Base-by-base conservation (phyloP, 2,888 invertebrate species). In the Acronicta leporina region DNA sequence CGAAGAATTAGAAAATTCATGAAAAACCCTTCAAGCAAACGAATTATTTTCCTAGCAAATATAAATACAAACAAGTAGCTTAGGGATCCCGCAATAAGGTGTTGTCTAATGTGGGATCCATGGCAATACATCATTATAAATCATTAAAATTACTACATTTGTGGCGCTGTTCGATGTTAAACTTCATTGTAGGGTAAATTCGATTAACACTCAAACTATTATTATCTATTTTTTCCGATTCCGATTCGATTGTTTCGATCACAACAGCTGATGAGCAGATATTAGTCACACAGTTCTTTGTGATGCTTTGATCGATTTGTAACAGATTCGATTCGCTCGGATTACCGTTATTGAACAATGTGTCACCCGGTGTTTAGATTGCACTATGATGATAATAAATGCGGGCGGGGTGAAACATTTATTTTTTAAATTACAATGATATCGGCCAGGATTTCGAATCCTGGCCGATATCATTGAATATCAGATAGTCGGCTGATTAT, bases 271-370 rank as follows among this genome's bases (percentile, higher is more conserved):
- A 73, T 71, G 72, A 67, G 53, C 63, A 42, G 63, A 67, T 68
- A 68, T 73, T 79, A 75, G 76, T 79, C 77, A 75, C 77, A 69
- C 73, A 50, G 64, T 73, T 68, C 64, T 60, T 60, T 59, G 73
- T 63, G 68, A 60, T 58, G 64, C 48, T 59, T 59, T 60, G 20
- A 80, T 79, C 76, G 80, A 82, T 83, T 80, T 61, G 75, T 78
- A 73, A 70, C 70, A 53, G 53, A 63, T 77, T 67, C 65, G 77
- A 72, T 72, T 45, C 77, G 77, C 63, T 68, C 70, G 68, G 68
- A 77, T 79, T 70, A 74, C 58, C 50, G 63, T 51, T 57, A 61
- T 58, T 53, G 55, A 72, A 71, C 67, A 75, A 75, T 79, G 75
- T 67, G 53, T 72, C 73, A 64, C 45, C 53, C 57, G 11, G 27